These are phyloP conservation scores for Acromyrmex echinatior DNA, from an alignment of 1,140 invertebrate genomes.

Conservation along the genomic window DNA sequence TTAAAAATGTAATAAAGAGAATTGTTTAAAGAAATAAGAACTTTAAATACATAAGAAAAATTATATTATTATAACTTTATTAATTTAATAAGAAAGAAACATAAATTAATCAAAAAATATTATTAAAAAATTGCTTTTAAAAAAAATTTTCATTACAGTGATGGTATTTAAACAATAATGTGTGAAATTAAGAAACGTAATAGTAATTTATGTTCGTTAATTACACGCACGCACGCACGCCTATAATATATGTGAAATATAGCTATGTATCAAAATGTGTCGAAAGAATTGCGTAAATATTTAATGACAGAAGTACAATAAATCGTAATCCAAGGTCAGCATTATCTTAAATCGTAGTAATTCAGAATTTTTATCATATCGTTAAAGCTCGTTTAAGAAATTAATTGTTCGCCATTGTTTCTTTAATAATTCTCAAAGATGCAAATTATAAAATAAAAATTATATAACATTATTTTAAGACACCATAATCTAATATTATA, in stretches of 20 bases:
- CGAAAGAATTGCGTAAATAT: constrained; percentile 2
- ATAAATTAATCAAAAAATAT: background rate
- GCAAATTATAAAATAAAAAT: background rate
- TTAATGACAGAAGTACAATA: background rate
- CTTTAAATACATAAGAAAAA: background rate
- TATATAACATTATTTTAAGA: background rate
- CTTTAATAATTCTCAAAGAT: background rate
- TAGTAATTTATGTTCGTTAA: background rate
- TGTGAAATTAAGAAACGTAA: background rate
- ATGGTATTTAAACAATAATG: background rate
- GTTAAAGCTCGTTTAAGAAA: background rate
- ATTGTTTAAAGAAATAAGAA: background rate
- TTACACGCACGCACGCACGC: background rate
- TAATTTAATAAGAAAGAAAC: background rate
- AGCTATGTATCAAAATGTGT: background rate
- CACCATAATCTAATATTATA: background rate
- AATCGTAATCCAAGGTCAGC: background rate
- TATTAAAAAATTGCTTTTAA: background rate
- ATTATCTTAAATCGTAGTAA: background rate
- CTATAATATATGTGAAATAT: background rate
- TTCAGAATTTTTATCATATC: constrained; percentile 3
- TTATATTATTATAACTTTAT: background rate
- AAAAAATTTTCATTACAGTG: background rate
- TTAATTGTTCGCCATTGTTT: background rate
- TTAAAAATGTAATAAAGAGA: background rate